phyloP scores from a whole-genome alignment of 2,888 invertebrate genomes.

The Zaprionus bogoriensis region DNA sequence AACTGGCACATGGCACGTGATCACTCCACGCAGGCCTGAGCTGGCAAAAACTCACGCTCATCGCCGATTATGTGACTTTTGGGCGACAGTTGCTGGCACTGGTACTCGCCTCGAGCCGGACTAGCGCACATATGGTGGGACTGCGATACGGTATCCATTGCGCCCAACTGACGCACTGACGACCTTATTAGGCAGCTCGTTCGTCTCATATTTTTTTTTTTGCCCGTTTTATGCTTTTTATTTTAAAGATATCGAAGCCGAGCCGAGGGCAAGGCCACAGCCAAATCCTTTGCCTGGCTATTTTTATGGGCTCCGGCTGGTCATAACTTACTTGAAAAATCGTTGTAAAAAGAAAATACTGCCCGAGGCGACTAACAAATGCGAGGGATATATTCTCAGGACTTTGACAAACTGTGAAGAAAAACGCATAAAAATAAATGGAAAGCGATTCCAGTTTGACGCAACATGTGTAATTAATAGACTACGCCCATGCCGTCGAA shows the following conservation, averaged over 20 bases:
- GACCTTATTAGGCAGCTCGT: conserved; percentile 29
- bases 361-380: conserved; percentile 57
- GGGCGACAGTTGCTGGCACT: conserved; percentile 36
- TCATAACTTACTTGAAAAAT: conserved; percentile 56
- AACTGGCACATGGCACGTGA: conserved; percentile 78
- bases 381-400: conserved; percentile 22
- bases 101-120: background rate
- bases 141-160: conserved; percentile 15
- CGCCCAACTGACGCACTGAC: conserved; percentile 36
- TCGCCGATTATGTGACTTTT: conserved; percentile 42
- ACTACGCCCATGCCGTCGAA: conserved; percentile 24
- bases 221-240: conserved; percentile 18
- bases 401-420: conserved; percentile 44
- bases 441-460: conserved; percentile 59
- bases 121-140: conserved; percentile 15
- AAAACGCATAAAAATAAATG: conserved; percentile 61
- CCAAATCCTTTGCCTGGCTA: conserved; percentile 35
- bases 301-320: conserved; percentile 35
- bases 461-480: conserved; percentile 73
- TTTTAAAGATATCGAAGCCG: conserved; percentile 32
- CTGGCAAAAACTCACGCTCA: background rate
- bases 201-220: conserved; percentile 2
- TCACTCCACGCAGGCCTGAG: conserved; percentile 41
- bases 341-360: conserved; percentile 35
- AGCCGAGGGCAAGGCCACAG: conserved; percentile 5